These are phyloP conservation scores for Luscinia megarhynchos DNA, from an alignment of 2,797 vertebrate genomes.

Conservation along the genomic window DNA sequence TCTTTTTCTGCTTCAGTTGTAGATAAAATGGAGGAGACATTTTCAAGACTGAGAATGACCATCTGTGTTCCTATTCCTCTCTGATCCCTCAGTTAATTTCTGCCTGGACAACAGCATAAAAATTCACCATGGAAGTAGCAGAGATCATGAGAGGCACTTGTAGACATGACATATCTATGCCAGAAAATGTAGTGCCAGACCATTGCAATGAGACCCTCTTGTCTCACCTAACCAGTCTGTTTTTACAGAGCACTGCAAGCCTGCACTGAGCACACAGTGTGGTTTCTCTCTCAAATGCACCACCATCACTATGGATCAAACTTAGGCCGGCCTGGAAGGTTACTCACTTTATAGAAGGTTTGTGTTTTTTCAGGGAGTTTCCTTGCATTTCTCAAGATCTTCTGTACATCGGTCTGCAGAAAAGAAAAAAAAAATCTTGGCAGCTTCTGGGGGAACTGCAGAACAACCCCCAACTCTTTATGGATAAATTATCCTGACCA, in stretches of 20 bases:
- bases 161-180: background rate
- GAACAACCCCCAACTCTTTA: background rate
- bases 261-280: background rate
- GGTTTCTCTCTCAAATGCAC: background rate
- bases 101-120: background rate
- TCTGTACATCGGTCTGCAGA: constrained; percentile 96
- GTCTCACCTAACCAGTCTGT: background rate
- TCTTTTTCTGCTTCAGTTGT: background rate
- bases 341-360: constrained; percentile 96
- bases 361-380: constrained; percentile 99
- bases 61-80: background rate
- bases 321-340: background rate
- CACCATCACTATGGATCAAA: background rate
- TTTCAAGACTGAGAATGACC: background rate
- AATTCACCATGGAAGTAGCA: background rate
- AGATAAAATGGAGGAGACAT: background rate
- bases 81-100: background rate
- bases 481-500: constrained; percentile 18
- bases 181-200: background rate
- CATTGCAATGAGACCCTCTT: background rate
- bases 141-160: background rate
- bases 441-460: background rate
- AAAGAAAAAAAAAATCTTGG: background rate
- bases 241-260: background rate
- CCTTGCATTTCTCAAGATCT: constrained; percentile 97